Conservation (phyloP, 2,888 invertebrate species). For the Meganola albula region DNA sequence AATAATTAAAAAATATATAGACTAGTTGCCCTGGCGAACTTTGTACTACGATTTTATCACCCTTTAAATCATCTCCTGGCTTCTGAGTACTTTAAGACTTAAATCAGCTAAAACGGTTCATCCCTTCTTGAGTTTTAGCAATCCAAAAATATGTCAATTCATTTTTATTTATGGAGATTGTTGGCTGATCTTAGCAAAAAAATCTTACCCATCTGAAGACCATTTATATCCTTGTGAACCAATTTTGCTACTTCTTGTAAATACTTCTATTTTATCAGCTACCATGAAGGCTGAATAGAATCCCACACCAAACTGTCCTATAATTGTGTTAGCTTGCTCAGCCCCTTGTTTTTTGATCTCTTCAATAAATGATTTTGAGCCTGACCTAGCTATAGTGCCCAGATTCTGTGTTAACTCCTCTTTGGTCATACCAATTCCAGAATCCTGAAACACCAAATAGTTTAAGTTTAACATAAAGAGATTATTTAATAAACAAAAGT, state of each 20-base stretch:
- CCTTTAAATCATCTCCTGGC: too few relatives aligned
- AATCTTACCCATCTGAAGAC: conserved; percentile 91
- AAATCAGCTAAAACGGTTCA: too few relatives aligned
- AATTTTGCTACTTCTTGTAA: conserved; percentile 82
- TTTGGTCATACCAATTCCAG: conserved; percentile 96
- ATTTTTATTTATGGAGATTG: too few relatives aligned
- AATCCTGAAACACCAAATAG: conserved; percentile 88
- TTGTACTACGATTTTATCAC: too few relatives aligned
- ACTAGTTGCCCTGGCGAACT: too few relatives aligned
- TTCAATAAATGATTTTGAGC: conserved; percentile 95
- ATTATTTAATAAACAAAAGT: too few relatives aligned
- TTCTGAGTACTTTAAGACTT: too few relatives aligned
- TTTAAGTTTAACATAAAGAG: too few relatives aligned
- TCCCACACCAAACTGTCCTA: conserved; percentile 98
- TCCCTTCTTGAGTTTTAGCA: too few relatives aligned
- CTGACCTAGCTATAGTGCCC: conserved; percentile 97
- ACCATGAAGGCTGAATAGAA: conserved; percentile 99
- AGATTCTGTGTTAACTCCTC: conserved; percentile 94
- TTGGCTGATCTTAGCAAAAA: too few relatives aligned
- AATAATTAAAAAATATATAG: too few relatives aligned
- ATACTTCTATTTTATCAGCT: conserved; percentile 95
- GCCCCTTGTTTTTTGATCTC: conserved; percentile 84
- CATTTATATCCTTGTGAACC: conserved; percentile 88
- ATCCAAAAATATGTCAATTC: too few relatives aligned
- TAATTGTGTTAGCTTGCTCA: conserved; percentile 84